Conservation (phyloP, 2,113 vertebrate genomes). For the Tupaia chinensis region DNA sequence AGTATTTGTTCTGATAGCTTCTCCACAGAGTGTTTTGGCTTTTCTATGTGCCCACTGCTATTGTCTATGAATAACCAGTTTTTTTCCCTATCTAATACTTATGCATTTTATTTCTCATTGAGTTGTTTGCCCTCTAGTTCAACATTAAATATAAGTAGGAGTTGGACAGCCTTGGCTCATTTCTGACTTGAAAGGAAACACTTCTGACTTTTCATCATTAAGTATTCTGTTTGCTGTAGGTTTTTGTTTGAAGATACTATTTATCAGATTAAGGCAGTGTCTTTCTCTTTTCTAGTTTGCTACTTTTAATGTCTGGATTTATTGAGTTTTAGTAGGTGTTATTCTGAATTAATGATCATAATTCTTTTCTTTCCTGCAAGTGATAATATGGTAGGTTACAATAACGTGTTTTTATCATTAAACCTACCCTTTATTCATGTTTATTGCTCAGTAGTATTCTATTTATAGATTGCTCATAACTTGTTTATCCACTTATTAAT, state of each 20-base stretch:
- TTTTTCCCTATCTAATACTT: neutral
- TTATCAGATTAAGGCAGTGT: slow-evolving; percentile 43
- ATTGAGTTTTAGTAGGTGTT: neutral
- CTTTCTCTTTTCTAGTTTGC: slow-evolving; percentile 25
- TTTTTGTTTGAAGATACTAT: slow-evolving; percentile 60
- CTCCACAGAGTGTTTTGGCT: neutral
- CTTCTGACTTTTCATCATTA: slow-evolving; percentile 53
- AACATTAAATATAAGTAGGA: neutral
- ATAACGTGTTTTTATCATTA: neutral
- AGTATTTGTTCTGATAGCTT: slow-evolving; percentile 2
- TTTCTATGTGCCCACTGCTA: neutral
- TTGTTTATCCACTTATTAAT: neutral
- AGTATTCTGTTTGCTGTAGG: slow-evolving; percentile 49
- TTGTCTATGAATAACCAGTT: neutral
- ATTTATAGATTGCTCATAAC: neutral
- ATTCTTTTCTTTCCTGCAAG: slow-evolving; percentile 14
- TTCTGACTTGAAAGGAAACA: slow-evolving; percentile 62
- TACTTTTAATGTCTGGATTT: slow-evolving; percentile 20
- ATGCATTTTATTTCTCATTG: neutral
- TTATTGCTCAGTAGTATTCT: neutral
- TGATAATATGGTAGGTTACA: neutral
- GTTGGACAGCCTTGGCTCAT: slow-evolving; percentile 7
- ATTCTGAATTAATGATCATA: slow-evolving; percentile 19
- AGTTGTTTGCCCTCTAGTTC: slow-evolving; percentile 17
- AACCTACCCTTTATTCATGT: neutral